A percentile compares a stretch with the other conserved stretches of the same genome.
phyloP scores from a whole-genome alignment of 2,888 invertebrate species.

The Philereme transversata region DNA sequence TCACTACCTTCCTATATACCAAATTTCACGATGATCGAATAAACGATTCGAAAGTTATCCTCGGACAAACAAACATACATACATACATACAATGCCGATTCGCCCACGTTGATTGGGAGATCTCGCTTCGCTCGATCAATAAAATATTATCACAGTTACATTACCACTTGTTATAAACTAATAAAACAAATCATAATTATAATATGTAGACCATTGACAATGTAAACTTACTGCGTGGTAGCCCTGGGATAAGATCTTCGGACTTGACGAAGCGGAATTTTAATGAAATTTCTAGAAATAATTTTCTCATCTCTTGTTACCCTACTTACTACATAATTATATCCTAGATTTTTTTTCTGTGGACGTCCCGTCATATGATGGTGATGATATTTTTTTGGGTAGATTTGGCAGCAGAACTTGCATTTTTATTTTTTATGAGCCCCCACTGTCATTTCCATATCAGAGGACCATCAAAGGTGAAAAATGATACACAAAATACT shows the following conservation, averaged over 20 bases:
- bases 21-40: no score
- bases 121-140: no score
- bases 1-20: no score
- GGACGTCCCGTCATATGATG: no score
- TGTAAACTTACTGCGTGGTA: slow-evolving; percentile 41
- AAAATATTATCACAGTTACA: no score
- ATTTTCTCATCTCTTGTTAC: slow-evolving; percentile 64
- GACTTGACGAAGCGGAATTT: slow-evolving; percentile 76
- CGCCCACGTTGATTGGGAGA: no score
- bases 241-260: slow-evolving; percentile 59
- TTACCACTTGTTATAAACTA: no score
- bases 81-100: no score
- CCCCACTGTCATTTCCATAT: slow-evolving; percentile 19
- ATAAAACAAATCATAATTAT: no score
- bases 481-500: slow-evolving; percentile 30
- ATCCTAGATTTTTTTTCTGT: neutral
- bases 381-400: neutral
- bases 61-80: no score
- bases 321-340: slow-evolving; percentile 42
- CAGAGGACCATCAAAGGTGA: slow-evolving; percentile 20
- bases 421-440: neutral
- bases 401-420: neutral
- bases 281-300: slow-evolving; percentile 77
- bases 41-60: no score
- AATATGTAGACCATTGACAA: no score